These are phyloP conservation scores for Illadopsis cleaveri DNA, from an alignment of 2,113 vertebrate species.

Conservation along the genomic window DNA sequence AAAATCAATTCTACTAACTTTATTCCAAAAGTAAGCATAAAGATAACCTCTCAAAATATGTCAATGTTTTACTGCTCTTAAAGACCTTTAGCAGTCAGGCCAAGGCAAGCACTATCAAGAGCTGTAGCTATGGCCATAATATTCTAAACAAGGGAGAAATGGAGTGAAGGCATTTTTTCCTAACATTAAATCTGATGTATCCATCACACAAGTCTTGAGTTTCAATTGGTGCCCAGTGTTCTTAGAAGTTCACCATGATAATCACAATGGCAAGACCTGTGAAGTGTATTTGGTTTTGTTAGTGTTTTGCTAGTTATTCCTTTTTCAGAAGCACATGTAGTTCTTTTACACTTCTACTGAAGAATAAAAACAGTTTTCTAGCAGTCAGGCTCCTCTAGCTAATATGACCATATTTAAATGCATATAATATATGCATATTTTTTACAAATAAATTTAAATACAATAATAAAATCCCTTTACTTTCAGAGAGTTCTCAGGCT, in stretches of 20 bases:
- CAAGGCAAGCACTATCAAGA: not conserved
- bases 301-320: not conserved
- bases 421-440: not conserved
- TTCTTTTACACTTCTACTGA: not conserved
- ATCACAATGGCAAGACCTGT: not conserved
- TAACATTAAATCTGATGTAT: not conserved
- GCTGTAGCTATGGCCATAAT: not conserved
- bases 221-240: not conserved
- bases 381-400: not conserved
- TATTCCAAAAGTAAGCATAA: not conserved
- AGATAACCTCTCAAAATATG: not conserved
- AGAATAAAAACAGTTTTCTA: not conserved
- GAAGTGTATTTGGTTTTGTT: not conserved
- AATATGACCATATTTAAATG: not conserved
- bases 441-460: not conserved
- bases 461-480: not conserved
- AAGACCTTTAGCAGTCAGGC: not conserved
- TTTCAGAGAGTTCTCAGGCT: not conserved
- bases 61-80: not conserved
- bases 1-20: not conserved
- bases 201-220: not conserved
- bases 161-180: not conserved
- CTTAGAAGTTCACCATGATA: not conserved
- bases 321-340: not conserved
- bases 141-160: not conserved